Conservation (phyloP, 2,888 invertebrate genomes). For the Caenorhabditis becei region DNA sequence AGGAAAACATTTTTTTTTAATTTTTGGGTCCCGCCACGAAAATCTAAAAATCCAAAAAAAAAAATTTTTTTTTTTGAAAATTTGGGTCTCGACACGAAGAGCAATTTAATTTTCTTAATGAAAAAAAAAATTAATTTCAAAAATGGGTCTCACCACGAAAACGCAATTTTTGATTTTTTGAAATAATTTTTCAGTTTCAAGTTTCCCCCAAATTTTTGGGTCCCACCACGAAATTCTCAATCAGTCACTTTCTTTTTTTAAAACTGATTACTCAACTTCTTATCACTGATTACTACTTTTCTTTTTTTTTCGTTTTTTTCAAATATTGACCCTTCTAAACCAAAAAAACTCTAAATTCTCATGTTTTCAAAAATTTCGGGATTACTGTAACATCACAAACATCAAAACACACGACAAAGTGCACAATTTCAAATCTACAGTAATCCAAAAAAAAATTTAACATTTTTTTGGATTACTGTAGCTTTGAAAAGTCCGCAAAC, state of each 20-base stretch:
- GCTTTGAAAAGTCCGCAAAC: neutral
- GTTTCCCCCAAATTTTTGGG: too few relatives aligned
- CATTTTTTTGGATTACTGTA: neutral
- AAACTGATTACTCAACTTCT: neutral
- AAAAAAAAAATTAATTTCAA: too few relatives aligned
- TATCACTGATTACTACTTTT: neutral
- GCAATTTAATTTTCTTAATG: too few relatives aligned
- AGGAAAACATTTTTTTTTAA: neutral
- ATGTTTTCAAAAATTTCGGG: neutral
- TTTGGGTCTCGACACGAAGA: too few relatives aligned
- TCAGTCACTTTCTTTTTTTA: neutral
- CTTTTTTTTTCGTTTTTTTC: neutral
- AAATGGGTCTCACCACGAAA: too few relatives aligned
- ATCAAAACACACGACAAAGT: neutral
- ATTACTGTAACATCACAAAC: neutral
- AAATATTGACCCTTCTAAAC: neutral
- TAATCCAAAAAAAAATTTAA: neutral
- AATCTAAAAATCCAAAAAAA: neutral
- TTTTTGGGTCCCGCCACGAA: conserved; percentile 6
- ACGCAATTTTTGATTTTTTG: too few relatives aligned
- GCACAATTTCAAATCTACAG: neutral
- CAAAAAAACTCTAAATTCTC: neutral
- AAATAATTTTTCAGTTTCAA: too few relatives aligned
- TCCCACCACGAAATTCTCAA: neutral
- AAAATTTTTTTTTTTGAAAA: too few relatives aligned